Conservation (phyloP, 1,140 invertebrate species). For the Sinonovacula constricta region DNA sequence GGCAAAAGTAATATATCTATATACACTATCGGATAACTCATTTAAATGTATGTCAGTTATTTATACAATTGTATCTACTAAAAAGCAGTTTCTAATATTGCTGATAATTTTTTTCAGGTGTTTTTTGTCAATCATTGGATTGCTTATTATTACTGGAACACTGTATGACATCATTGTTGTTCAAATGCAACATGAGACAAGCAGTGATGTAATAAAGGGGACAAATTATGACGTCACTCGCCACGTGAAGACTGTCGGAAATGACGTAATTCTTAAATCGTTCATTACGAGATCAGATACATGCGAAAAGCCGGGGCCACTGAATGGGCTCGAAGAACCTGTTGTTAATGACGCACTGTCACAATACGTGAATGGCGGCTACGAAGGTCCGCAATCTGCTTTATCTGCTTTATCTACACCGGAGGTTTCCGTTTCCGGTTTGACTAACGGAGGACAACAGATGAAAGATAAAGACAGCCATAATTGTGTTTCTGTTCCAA, state of each 20-base stretch:
- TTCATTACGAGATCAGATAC: no score
- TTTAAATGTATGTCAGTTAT: neutral
- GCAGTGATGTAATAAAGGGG: neutral
- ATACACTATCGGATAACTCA: neutral
- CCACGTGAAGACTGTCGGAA: neutral
- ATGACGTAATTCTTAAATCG: neutral
- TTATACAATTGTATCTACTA: neutral
- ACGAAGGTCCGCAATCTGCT: no score
- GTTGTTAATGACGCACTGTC: neutral
- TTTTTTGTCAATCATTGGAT: neutral
- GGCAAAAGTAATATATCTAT: neutral
- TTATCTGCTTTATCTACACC: no score
- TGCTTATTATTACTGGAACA: slow-evolving; percentile 14
- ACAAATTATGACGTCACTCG: neutral
- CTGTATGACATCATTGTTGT: slow-evolving; percentile 20
- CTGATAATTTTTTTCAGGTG: neutral
- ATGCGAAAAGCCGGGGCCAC: neutral
- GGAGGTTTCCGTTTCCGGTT: no score
- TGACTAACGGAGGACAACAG: no score
- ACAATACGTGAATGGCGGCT: no score
- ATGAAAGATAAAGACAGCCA: no score
- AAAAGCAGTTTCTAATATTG: neutral
- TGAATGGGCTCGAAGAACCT: neutral
- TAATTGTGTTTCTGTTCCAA: no score
- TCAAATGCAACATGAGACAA: neutral